Evolutionary conservation across 1,140 invertebrate species (phyloP), one percentile per base, ranked within the genome.

Genomic region (Panonychus citri): DNA sequence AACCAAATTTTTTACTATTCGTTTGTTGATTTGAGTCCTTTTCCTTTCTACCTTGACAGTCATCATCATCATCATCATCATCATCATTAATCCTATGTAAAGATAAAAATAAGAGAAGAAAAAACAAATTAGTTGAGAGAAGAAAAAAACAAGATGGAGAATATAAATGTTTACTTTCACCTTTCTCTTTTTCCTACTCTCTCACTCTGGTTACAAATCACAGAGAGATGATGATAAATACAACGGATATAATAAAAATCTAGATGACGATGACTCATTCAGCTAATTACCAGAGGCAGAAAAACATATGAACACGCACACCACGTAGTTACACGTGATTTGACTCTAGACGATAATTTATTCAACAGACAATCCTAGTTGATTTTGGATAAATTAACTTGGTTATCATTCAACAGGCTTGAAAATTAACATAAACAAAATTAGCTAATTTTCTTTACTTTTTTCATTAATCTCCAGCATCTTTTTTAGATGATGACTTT

Each of bases 351-450:
- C 43, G n/a, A 48, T 48, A 19, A 48, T 48, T 76, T 80, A 70
- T 87, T 94, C 56, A 94, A 86, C 69, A 91, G 97, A 71, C 97
- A 95, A 4, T 90, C 89, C 1, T 93, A 93, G 68, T 98, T 93
- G 56, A 95, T 69, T 56, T 93, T 77, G 3, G 83, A 90, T n/a
- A n/a, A 34, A 34, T 34, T 34, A 34, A 34, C 30, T 34, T 34
- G 5, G 30, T 12, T 12, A 12, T 34, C 12, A 7, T 5, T 34
- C 12, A 7, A 34, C 5, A 34, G 30, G 30, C 30, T 34, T 34
- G 30, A 7, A 34, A 34, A 34, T 34, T 34, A 34, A 12, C 30
- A 34, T 34, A 5, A 34, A 12, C 12, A 7, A 34, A 34, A 34
- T 34, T 34, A n/a, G n/a, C n/a, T n/a, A n/a, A 12, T 34, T 34